phyloP scores from a whole-genome alignment of 2,797 vertebrate genomes.

The Sylvilagus floridanus region DNA sequence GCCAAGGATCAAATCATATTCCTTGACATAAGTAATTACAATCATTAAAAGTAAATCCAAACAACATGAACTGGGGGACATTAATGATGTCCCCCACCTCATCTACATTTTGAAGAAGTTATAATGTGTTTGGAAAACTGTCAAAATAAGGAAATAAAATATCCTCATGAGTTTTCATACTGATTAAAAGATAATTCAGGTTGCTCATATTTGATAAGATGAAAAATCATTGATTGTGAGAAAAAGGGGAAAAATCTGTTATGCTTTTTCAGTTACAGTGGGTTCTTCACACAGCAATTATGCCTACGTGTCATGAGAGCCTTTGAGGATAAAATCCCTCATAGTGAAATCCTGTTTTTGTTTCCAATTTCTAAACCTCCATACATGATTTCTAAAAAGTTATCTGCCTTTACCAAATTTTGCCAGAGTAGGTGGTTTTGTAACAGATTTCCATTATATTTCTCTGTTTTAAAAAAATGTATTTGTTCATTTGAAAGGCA shows the following conservation, averaged over 20 bases:
- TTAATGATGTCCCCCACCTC: not conserved
- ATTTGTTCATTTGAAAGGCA: too few relatives aligned
- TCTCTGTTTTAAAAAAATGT: not conserved
- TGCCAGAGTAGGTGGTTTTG: not conserved
- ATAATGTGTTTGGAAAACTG: not conserved
- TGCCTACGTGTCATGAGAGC: not conserved
- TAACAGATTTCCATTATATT: not conserved
- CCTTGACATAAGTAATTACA: conserved; percentile 32
- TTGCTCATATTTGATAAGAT: conserved; percentile 19
- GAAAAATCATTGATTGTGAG: conserved; percentile 17
- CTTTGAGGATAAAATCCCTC: not conserved
- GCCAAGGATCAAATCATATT: not conserved
- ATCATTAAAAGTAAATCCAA: not conserved
- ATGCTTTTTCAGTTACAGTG: not conserved
- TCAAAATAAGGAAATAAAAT: not conserved
- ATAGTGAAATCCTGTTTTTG: conserved; percentile 6
- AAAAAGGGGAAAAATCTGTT: not conserved
- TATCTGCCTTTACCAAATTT: conserved; percentile 13
- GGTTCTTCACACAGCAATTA: not conserved
- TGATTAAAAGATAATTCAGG: not conserved
- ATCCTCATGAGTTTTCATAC: not conserved
- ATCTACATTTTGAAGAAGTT: conserved; percentile 2
- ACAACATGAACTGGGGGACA: not conserved
- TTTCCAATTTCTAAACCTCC: not conserved
- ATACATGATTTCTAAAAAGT: not conserved